Conservation (phyloP, 2,113 vertebrate species). For the Silurus asotus region DNA sequence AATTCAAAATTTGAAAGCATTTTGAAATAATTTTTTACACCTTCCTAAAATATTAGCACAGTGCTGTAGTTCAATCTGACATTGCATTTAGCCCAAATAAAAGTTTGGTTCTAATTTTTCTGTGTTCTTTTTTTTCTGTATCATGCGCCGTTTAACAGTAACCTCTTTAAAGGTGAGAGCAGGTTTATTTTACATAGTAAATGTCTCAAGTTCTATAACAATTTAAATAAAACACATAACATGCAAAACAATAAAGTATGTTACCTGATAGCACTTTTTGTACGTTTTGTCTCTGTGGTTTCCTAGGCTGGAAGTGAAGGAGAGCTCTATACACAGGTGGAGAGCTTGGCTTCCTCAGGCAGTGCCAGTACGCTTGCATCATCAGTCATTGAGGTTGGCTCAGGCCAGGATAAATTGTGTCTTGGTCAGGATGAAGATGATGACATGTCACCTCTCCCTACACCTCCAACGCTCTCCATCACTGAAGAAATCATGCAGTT, state of each 20-base stretch:
- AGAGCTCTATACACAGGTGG: slow-evolving; percentile 67
- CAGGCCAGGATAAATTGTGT: slow-evolving; percentile 23
- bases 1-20: too few relatives aligned
- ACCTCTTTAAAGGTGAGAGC: slow-evolving; percentile 66
- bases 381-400: slow-evolving; percentile 70
- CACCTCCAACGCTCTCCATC: slow-evolving; percentile 78
- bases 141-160: slow-evolving; percentile 4
- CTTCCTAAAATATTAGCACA: too few relatives aligned
- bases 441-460: slow-evolving; percentile 59
- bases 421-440: slow-evolving; percentile 58
- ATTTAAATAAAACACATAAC: neutral
- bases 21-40: too few relatives aligned
- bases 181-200: neutral
- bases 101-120: neutral
- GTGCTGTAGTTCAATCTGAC: neutral
- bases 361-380: slow-evolving; percentile 70
- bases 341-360: slow-evolving; percentile 55
- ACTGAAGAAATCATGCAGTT: slow-evolving; percentile 86
- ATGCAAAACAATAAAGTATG: neutral
- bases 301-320: slow-evolving; percentile 78
- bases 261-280: neutral
- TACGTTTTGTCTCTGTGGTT: neutral
- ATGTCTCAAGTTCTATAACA: neutral
- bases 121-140: slow-evolving; percentile 8
- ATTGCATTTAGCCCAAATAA: neutral